Conservation (phyloP, 2,113 vertebrate species). For the Oreotrochilus melanogaster region DNA sequence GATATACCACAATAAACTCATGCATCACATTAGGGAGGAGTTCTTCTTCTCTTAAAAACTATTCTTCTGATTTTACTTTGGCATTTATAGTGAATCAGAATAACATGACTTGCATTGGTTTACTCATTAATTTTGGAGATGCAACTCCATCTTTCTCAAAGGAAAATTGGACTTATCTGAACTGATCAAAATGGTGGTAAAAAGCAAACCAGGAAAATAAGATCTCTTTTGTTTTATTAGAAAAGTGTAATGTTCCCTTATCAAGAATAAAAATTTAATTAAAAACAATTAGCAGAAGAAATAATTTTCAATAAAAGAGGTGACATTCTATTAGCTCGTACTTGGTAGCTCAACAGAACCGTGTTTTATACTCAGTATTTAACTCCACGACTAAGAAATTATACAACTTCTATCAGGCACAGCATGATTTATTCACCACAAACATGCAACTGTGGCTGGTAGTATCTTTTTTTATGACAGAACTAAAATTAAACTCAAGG, state of each 20-base stretch:
- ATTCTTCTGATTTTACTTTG: not conserved
- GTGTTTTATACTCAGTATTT: not conserved
- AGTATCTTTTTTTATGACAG: constrained; percentile 37
- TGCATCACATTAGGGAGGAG: not conserved
- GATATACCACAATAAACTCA: not conserved
- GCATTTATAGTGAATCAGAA: not conserved
- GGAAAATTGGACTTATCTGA: not conserved
- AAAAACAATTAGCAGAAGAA: constrained; percentile 52
- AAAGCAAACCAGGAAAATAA: not conserved
- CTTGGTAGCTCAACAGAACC: not conserved
- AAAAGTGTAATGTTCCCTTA: not conserved
- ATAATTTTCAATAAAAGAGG: constrained; percentile 38
- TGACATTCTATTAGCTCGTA: constrained; percentile 6
- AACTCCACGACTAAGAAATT: constrained; percentile 31
- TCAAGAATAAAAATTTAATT: constrained; percentile 33
- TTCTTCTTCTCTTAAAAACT: constrained; percentile 1
- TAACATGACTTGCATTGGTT: not conserved
- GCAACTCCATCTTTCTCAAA: not conserved
- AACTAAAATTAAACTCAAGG: constrained; percentile 8
- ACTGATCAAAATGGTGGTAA: not conserved
- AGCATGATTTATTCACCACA: constrained; percentile 28
- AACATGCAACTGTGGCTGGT: not conserved
- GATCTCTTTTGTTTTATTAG: not conserved
- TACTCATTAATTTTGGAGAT: not conserved
- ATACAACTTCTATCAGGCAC: not conserved